These are phyloP conservation scores for Xerus rutilus DNA, from an alignment of 2,797 vertebrate species.

Conservation along the genomic window DNA sequence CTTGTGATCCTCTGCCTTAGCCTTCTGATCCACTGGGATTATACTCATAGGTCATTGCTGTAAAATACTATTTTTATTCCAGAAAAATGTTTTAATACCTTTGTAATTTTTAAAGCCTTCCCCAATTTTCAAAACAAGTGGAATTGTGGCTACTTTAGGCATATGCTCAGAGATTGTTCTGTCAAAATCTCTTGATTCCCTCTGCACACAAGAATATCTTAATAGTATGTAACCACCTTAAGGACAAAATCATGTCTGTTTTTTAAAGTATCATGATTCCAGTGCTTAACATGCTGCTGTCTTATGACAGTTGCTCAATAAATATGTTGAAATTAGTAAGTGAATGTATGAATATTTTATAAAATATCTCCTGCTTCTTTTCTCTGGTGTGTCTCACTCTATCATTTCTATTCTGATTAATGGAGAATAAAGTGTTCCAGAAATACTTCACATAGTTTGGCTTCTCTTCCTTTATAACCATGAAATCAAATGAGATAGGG, in stretches of 20 bases:
- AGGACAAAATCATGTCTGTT: neutral
- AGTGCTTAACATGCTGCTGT: neutral
- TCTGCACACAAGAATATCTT: neutral
- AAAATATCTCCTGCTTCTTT: neutral
- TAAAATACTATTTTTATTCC: neutral
- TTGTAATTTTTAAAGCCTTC: neutral
- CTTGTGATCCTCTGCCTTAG: too few relatives aligned
- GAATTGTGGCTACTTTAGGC: neutral
- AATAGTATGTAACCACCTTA: neutral
- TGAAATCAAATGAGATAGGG: neutral
- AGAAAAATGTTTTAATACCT: neutral
- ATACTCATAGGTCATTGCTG: too few relatives aligned
- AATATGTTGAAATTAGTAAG: neutral
- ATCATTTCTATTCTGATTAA: neutral
- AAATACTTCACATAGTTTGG: neutral
- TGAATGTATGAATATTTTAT: neutral
- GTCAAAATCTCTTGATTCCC: neutral
- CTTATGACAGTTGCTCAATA: slow-evolving; percentile 28
- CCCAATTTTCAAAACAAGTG: neutral
- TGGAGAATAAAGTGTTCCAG: neutral
- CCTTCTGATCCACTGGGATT: too few relatives aligned
- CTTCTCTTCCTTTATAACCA: neutral
- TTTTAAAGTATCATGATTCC: neutral
- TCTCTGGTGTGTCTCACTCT: neutral
- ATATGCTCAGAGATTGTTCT: neutral